A percentile compares a stretch with the other conserved stretches of the same genome.
Conservation (phyloP, 2,113 vertebrate genomes). For the Sialia sialis region DNA sequence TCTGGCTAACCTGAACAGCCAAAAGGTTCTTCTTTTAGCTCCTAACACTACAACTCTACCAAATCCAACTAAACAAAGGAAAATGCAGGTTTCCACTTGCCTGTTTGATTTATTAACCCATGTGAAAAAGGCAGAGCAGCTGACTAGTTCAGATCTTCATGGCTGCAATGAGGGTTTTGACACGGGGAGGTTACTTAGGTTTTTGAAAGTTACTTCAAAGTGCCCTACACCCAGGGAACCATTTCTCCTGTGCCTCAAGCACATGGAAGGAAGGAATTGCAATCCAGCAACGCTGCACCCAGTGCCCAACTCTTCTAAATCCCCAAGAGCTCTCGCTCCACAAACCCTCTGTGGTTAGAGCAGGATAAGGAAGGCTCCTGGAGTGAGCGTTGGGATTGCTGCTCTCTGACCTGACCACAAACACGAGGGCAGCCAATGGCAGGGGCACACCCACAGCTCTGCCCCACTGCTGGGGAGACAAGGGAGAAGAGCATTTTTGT, state of each 20-base stretch:
- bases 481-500: conserved; percentile 9
- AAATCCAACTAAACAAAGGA: background rate
- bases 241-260: background rate
- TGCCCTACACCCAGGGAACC: background rate
- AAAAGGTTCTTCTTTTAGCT: background rate
- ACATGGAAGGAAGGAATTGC: background rate
- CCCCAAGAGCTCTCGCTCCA: background rate
- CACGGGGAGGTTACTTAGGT: background rate
- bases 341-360: background rate
- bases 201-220: conserved; percentile 1
- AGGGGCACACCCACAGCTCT: background rate
- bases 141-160: background rate
- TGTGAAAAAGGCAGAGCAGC: background rate
- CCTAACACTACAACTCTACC: background rate
- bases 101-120: background rate
- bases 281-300: background rate
- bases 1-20: background rate
- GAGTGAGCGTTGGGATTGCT: background rate
- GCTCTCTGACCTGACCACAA: background rate
- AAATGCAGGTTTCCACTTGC: background rate
- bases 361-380: background rate
- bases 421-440: background rate
- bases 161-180: background rate
- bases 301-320: background rate
- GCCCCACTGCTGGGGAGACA: background rate